Evolutionary conservation across 2,888 invertebrate species (phyloP).

Genomic region (Xanthorhoe spadicearia): DNA sequence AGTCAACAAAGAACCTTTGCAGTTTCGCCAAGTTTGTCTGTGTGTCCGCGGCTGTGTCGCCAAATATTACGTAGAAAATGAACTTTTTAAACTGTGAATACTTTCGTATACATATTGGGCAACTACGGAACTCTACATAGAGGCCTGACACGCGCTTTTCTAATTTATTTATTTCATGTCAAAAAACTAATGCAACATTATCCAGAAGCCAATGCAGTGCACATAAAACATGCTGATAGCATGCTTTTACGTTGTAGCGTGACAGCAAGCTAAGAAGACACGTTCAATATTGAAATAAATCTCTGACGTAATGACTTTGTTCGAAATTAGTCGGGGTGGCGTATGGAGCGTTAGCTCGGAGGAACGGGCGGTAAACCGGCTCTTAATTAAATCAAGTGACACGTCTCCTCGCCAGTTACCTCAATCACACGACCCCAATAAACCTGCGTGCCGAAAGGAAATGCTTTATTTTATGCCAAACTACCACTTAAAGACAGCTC

Average conservation of each 20-base stretch:
- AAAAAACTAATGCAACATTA: constrained; percentile 4
- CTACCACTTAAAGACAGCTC: constrained; percentile 46
- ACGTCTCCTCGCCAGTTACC: constrained; percentile 79
- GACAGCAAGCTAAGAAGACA: constrained; percentile 38
- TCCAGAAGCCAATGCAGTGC: neutral
- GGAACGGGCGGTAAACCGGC: constrained; percentile 81
- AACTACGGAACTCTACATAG: too few species aligned
- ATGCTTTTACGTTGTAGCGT: constrained; percentile 4
- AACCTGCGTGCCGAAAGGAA: constrained; percentile 71
- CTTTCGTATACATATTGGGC: too few species aligned
- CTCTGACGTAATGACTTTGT: constrained; percentile 73
- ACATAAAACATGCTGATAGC: constrained; percentile 8
- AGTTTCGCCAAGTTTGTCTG: too few species aligned
- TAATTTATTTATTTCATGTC: constrained; percentile 33
- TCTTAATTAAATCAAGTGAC: constrained; percentile 85
- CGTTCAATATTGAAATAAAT: constrained; percentile 80
- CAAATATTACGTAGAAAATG: too few species aligned
- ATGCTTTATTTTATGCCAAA: constrained; percentile 62
- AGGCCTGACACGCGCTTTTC: too few species aligned
- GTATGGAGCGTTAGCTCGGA: constrained; percentile 73
- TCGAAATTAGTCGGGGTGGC: constrained; percentile 76
- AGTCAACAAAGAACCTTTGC: too few species aligned
- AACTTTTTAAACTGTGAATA: too few species aligned
- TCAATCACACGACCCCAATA: constrained; percentile 84
- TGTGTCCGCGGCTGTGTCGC: too few species aligned